Conservation (phyloP, 2,113 vertebrate genomes). For the Nothoprocta pentlandii region DNA sequence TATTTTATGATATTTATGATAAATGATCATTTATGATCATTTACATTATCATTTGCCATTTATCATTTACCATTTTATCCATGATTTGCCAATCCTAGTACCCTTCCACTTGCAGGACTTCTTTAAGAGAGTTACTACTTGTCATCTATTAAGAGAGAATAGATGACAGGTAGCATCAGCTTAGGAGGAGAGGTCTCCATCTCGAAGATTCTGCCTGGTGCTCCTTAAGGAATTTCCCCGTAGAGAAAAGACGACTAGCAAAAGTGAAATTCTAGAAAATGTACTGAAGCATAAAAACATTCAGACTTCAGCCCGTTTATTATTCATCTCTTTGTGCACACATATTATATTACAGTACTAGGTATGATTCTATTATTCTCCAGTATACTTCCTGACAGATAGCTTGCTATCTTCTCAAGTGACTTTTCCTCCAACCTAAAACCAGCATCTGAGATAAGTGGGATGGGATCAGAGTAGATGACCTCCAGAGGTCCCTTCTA, state of each 20-base stretch:
- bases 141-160: not conserved
- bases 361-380: not conserved
- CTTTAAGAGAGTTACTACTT: too few species aligned
- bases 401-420: not conserved
- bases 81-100: accelerated
- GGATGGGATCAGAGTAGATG: not conserved
- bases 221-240: not conserved
- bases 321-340: not conserved
- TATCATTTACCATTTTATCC: not conserved
- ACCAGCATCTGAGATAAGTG: not conserved
- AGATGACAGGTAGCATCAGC: not conserved
- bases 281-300: conserved; percentile 25
- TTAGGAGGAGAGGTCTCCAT: accelerated
- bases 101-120: not conserved
- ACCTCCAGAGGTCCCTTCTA: not conserved
- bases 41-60: not conserved
- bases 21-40: too few species aligned
- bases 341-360: not conserved
- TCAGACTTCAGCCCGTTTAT: not conserved
- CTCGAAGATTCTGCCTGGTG: not conserved
- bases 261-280: not conserved
- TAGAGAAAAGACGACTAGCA: not conserved
- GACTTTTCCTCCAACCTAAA: not conserved
- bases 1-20: too few species aligned
- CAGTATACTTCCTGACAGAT: not conserved